phyloP scores from a whole-genome alignment of 2,888 invertebrate genomes.

The Lymantria monacha region DNA sequence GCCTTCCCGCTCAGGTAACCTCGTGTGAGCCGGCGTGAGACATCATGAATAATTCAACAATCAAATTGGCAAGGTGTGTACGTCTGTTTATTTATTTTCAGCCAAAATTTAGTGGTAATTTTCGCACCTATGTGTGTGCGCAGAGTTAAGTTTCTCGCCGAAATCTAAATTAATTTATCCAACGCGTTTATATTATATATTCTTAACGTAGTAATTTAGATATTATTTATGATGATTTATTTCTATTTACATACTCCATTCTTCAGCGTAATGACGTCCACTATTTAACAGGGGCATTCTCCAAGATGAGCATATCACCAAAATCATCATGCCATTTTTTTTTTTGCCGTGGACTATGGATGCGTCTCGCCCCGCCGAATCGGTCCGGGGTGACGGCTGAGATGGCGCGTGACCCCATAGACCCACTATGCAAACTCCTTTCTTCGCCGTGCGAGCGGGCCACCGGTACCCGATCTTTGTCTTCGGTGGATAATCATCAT shows the following conservation, averaged over 20 bases:
- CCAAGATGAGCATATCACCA: too few species aligned
- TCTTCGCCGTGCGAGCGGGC: too few species aligned
- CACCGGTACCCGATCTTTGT: too few species aligned
- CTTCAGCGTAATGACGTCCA: too few species aligned
- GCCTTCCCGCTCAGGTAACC: constrained; percentile 34
- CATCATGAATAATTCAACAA: constrained; percentile 79
- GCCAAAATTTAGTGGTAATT: constrained; percentile 64
- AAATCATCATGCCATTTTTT: too few species aligned
- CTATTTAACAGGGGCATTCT: too few species aligned
- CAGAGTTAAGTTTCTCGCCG: constrained; percentile 29
- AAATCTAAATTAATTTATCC: constrained; percentile 34
- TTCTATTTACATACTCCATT: neutral
- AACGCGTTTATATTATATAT: constrained; percentile 9
- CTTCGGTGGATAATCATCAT: too few species aligned
- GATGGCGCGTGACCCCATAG: too few species aligned
- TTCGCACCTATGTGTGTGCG: constrained; percentile 48
- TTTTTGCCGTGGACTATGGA: too few species aligned
- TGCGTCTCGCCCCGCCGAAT: too few species aligned
- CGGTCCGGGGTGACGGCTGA: too few species aligned
- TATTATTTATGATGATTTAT: neutral
- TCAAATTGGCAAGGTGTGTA: constrained; percentile 77
- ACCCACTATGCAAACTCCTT: too few species aligned
- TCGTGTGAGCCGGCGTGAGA: constrained; percentile 65
- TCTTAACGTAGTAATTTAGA: neutral
- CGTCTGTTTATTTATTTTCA: constrained; percentile 74